Evolutionary conservation across 2,888 invertebrate species (phyloP).

Genomic region (Dorcus hopei): DNA sequence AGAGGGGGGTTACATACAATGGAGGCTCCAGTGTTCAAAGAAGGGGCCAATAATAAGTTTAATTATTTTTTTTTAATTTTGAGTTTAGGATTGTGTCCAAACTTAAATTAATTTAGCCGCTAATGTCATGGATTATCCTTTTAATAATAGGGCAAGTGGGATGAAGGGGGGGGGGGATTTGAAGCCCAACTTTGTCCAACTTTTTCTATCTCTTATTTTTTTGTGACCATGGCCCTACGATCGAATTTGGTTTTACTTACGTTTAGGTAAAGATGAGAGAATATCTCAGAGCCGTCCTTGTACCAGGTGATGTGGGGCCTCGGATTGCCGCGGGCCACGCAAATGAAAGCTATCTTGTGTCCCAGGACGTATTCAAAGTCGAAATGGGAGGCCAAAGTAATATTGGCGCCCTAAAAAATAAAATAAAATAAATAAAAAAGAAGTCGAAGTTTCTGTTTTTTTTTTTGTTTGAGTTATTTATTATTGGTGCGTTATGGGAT

Average conservation of each 20-base stretch:
- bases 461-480: background rate
- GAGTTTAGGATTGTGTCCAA: too few species aligned
- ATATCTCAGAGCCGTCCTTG: conserved; percentile 91
- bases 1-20: too few species aligned
- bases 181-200: too few species aligned
- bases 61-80: too few species aligned
- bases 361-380: conserved; percentile 91
- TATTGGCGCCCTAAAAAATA: conserved; percentile 77
- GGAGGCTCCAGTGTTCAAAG: too few species aligned
- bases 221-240: background rate
- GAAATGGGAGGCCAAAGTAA: conserved; percentile 83
- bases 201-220: too few species aligned
- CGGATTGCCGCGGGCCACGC: conserved; percentile 86
- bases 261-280: conserved; percentile 83
- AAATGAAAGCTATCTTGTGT: conserved; percentile 90
- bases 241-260: conserved; percentile 50
- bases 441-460: too few species aligned
- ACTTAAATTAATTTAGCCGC: too few species aligned
- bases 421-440: background rate
- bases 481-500: background rate
- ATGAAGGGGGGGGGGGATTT: too few species aligned
- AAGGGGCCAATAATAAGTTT: too few species aligned
- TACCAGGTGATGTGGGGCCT: conserved; percentile 94
- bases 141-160: too few species aligned
- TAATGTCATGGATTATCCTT: too few species aligned